These are phyloP conservation scores for Amphiprion ocellaris DNA, from an alignment of 2,113 vertebrate species.

Conservation along the genomic window DNA sequence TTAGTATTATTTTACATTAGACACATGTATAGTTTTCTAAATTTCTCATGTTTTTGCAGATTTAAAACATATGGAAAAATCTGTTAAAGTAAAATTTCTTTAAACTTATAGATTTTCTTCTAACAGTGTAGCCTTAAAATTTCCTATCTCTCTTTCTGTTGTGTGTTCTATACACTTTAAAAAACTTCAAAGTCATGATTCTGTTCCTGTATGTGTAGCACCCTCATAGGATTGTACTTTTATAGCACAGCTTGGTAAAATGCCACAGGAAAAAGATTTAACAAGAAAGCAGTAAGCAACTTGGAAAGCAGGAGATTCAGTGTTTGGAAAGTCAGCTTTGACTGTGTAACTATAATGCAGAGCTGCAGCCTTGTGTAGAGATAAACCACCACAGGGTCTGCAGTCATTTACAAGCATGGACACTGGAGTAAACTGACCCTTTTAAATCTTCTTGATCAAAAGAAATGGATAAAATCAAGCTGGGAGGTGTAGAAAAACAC, in stretches of 20 bases:
- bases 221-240: neutral
- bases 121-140: no score
- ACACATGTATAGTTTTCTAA: no score
- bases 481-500: conserved; percentile 15
- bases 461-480: conserved; percentile 10
- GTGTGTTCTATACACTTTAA: no score
- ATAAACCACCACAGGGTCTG: conserved; percentile 25
- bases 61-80: no score
- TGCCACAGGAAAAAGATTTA: no score
- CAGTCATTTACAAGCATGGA: conserved; percentile 38
- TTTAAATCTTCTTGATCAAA: conserved; percentile 43
- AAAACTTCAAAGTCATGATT: no score
- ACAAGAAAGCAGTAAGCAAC: conserved; percentile 26
- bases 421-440: conserved; percentile 18
- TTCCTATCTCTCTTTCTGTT: no score
- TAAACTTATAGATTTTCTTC: no score
- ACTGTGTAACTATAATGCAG: conserved; percentile 11
- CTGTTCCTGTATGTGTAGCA: neutral
- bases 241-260: neutral
- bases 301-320: conserved; percentile 27
- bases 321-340: conserved; percentile 41
- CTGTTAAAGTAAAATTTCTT: no score
- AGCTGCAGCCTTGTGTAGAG: neutral
- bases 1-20: no score
- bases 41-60: no score